phyloP scores from a whole-genome alignment of 2,888 invertebrate species.

The Globia sparganii region DNA sequence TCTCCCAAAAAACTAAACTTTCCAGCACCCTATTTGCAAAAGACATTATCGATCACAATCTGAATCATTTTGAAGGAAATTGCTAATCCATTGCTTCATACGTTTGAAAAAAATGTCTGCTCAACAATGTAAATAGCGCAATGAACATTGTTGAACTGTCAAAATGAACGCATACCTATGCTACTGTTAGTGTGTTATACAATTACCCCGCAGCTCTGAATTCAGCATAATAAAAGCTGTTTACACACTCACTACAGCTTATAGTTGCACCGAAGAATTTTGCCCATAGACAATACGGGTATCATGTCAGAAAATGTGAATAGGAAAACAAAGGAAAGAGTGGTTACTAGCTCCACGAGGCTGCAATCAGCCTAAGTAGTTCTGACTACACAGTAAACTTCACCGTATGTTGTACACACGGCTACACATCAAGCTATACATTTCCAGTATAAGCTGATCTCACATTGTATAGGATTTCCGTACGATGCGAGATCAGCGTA shows the following conservation, averaged over 20 bases:
- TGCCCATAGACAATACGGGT: constrained; percentile 33
- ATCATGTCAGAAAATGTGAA: constrained; percentile 46
- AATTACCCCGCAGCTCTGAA: not conserved
- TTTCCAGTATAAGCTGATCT: no score
- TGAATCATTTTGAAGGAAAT: not conserved
- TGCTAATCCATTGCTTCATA: not conserved
- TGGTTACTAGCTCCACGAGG: constrained; percentile 34
- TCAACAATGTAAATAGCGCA: no score
- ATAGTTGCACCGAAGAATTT: constrained; percentile 20
- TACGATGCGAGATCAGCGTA: no score
- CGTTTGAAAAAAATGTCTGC: not conserved
- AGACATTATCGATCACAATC: not conserved
- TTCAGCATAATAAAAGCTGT: not conserved
- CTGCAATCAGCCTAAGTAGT: constrained; percentile 56
- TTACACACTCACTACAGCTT: not conserved
- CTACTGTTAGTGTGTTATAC: not conserved
- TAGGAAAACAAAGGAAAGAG: constrained; percentile 47
- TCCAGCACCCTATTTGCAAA: not conserved
- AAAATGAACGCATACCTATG: not conserved
- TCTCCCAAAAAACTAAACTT: not conserved
- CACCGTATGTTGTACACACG: constrained; percentile 1
- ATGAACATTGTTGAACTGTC: not conserved
- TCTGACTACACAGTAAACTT: constrained; percentile 45
- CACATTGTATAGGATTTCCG: no score
- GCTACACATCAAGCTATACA: no score